A percentile compares a stretch with the other conserved stretches of the same genome.
Conservation (phyloP, 2,113 vertebrate genomes). For the Cacatua alba region DNA sequence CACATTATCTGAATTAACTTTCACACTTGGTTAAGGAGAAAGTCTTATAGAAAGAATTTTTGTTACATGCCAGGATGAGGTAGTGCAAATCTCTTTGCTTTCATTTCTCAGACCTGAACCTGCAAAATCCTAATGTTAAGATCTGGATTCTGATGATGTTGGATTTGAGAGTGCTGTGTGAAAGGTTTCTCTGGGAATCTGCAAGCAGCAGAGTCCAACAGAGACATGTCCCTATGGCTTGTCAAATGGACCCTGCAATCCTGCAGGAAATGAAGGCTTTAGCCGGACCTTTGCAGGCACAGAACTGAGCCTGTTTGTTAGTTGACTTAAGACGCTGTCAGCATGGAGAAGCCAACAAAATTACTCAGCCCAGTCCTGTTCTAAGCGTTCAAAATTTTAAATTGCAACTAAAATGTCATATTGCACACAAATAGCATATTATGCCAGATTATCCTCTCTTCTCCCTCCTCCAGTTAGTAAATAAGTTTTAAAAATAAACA, state of each 20-base stretch:
- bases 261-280: background rate
- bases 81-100: background rate
- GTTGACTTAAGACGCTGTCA: background rate
- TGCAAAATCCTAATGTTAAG: background rate
- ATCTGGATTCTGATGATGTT: background rate
- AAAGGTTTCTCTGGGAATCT: background rate
- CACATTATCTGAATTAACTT: conserved; percentile 64
- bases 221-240: background rate
- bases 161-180: background rate
- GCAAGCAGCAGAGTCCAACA: background rate
- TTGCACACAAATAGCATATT: background rate
- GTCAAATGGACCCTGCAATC: background rate
- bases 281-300: background rate
- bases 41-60: background rate
- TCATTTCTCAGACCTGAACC: background rate
- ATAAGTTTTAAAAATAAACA: background rate
- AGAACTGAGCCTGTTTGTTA: background rate
- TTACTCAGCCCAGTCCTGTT: background rate
- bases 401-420: background rate
- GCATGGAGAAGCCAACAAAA: background rate
- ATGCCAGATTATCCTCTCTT: background rate
- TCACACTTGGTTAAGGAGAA: conserved; percentile 32
- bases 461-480: background rate
- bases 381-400: background rate
- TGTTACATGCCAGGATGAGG: background rate